Percentiles rank a stretch among this genome's conserved stretches.
Evolutionary conservation across 2,797 vertebrate genomes (phyloP).

Genomic region (Girardinus metallicus): DNA sequence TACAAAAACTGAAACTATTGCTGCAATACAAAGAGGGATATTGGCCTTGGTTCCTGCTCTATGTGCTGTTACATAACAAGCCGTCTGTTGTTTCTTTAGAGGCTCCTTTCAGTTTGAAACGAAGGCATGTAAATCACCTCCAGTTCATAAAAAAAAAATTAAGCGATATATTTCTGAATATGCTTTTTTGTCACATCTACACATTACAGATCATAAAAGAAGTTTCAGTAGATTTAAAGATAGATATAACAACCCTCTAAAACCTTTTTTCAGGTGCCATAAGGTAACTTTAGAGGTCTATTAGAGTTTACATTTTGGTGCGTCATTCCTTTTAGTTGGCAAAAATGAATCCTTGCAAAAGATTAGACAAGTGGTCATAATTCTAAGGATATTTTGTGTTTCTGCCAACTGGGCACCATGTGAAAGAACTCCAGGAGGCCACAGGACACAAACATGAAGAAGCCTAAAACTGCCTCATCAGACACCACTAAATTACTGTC

Average conservation of each 20-base stretch:
- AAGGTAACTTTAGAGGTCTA: neutral
- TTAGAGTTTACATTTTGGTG: neutral
- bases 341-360: neutral
- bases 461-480: conserved; percentile 50
- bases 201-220: neutral
- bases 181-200: neutral
- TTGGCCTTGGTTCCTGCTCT: neutral
- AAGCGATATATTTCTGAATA: neutral
- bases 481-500: conserved; percentile 50
- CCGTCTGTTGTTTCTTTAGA: neutral
- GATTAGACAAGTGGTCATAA: neutral
- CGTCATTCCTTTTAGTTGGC: conserved; percentile 15
- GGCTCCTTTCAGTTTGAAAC: conserved; percentile 1
- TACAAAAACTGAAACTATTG: conserved; percentile 46
- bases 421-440: conserved; percentile 53
- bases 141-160: neutral
- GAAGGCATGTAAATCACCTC: neutral
- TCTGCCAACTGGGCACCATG: conserved; percentile 25
- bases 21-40: conserved; percentile 5
- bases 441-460: conserved; percentile 31
- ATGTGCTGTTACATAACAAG: conserved; percentile 48
- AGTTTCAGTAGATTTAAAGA: neutral
- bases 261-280: neutral
- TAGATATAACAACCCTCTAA: neutral
- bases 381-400: conserved; percentile 13